phyloP scores from a whole-genome alignment of 2,797 vertebrate genomes.

The Arctocebus calabarensis region DNA sequence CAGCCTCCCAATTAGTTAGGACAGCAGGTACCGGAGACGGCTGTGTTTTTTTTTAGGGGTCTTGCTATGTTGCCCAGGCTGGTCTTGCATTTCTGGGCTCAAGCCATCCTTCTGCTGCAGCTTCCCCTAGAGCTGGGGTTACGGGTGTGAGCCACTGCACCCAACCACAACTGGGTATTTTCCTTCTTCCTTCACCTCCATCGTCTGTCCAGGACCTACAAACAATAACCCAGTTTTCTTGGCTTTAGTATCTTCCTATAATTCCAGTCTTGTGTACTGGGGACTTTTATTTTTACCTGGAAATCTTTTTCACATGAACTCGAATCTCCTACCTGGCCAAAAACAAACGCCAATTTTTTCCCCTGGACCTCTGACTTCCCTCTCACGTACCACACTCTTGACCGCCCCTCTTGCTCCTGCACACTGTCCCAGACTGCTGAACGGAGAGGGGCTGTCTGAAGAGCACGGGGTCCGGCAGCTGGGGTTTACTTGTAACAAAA shows the following conservation, averaged over 20 bases:
- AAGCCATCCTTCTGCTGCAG: background rate
- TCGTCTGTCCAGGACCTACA: background rate
- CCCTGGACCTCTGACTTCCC: background rate
- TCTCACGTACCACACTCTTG: background rate
- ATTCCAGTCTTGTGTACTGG: background rate
- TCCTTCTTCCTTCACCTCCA: background rate
- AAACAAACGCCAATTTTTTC: background rate
- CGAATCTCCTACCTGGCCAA: constrained; percentile 32
- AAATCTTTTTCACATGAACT: constrained; percentile 8
- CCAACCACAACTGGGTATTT: background rate
- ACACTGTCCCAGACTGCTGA: background rate
- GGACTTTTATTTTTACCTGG: background rate
- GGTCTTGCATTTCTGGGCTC: background rate
- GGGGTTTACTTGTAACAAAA: constrained; percentile 26
- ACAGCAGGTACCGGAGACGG: background rate
- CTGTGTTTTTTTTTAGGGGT: background rate
- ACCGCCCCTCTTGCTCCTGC: constrained; percentile 2
- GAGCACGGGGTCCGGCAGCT: background rate
- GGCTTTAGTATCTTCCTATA: constrained; percentile 33
- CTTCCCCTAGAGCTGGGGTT: background rate
- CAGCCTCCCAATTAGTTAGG: background rate
- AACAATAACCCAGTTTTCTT: constrained; percentile 20
- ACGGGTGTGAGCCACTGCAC: background rate
- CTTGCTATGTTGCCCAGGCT: background rate
- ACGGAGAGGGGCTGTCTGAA: background rate